Percentiles rank a stretch among this genome's conserved stretches.
phyloP scores from a whole-genome alignment of 2,113 vertebrate species.

The Vulpes vulpes region DNA sequence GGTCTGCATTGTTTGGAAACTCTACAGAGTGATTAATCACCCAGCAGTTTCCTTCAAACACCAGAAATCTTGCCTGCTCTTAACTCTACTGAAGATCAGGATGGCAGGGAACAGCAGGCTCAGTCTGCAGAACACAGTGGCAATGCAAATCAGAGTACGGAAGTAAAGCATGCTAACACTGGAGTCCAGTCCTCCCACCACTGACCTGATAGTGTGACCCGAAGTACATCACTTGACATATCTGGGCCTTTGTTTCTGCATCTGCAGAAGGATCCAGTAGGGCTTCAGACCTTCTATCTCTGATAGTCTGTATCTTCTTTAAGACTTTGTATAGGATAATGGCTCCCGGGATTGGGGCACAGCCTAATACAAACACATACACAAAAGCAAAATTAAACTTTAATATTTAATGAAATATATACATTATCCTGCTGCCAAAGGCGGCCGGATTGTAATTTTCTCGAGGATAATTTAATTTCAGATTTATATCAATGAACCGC shows the following conservation, averaged over 20 bases:
- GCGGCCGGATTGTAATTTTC: slow-evolving; percentile 90
- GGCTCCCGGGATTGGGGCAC: slow-evolving; percentile 34
- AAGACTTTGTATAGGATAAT: slow-evolving; percentile 11
- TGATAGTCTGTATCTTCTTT: neutral
- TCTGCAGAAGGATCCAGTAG: neutral
- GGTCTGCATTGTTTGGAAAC: neutral
- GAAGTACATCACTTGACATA: neutral
- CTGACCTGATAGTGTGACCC: neutral
- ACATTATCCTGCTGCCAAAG: slow-evolving; percentile 91
- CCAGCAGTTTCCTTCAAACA: neutral
- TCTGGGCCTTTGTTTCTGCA: neutral
- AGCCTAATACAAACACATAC: slow-evolving; percentile 77
- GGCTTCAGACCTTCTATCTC: neutral
- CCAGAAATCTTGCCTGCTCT: neutral
- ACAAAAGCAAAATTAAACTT: slow-evolving; percentile 89
- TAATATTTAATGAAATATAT: slow-evolving; percentile 95
- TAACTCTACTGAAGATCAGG: neutral
- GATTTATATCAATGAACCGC: slow-evolving; percentile 90
- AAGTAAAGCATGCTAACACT: rapidly evolving
- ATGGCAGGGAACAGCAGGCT: neutral
- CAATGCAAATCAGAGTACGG: rapidly evolving
- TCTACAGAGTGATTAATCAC: slow-evolving; percentile 60
- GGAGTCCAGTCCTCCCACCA: neutral
- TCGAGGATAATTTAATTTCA: slow-evolving; percentile 91
- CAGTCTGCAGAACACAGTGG: neutral